phyloP scores from a whole-genome alignment of 2,797 vertebrate species.

The Lagodon rhomboides region DNA sequence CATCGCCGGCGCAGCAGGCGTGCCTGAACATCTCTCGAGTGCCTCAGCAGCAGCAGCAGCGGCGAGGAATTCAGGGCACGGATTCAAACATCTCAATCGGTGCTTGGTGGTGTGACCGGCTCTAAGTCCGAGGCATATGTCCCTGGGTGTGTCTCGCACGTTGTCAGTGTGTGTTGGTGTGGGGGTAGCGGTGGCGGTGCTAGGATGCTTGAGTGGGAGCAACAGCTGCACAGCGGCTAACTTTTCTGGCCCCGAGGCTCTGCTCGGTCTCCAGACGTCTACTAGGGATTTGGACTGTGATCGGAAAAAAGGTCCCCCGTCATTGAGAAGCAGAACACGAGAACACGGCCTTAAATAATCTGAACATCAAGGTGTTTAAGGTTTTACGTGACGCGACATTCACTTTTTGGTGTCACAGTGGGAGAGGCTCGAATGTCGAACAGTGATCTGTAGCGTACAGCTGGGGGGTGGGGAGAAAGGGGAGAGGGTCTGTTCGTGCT shows the following conservation, averaged over 20 bases:
- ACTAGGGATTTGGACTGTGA: not conserved
- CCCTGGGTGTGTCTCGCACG: constrained; percentile 70
- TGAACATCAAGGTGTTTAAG: rapidly evolving
- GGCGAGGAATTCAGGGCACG: constrained; percentile 54
- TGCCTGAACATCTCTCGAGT: constrained; percentile 2
- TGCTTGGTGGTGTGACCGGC: constrained; percentile 38
- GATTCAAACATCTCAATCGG: constrained; percentile 70
- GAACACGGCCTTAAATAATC: not conserved
- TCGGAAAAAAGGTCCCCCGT: not conserved
- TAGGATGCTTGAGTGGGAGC: constrained; percentile 28
- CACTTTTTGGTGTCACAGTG: not conserved
- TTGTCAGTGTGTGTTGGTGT: constrained; percentile 36
- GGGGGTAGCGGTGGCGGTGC: not conserved
- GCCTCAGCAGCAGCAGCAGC: constrained; percentile 21
- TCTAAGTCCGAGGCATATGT: constrained; percentile 59
- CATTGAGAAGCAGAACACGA: not conserved
- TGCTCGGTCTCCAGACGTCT: not conserved
- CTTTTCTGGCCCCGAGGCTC: constrained; percentile 28
- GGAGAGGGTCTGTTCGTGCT: not conserved
- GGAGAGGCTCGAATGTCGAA: not conserved
- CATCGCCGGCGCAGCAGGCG: not conserved
- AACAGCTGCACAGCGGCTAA: constrained; percentile 67
- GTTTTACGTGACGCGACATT: too few relatives aligned
- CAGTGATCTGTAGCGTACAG: not conserved
- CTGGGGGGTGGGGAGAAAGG: not conserved